Evolutionary conservation across 1,140 invertebrate species (phyloP).

Genomic region (Zaprionus nigranus): DNA sequence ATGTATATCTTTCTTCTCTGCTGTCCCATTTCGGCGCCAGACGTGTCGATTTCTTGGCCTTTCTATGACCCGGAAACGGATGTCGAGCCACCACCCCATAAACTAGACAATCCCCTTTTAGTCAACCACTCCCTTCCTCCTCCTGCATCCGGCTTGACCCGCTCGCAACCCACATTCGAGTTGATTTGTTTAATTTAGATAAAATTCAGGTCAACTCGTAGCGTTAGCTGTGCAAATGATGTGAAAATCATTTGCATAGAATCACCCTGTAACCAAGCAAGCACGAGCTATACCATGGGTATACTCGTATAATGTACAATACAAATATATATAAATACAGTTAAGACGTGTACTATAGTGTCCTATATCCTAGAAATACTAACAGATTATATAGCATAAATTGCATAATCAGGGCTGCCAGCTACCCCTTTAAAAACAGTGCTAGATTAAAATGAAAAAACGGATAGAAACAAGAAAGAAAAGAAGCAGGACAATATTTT

Average conservation of each 20-base stretch:
- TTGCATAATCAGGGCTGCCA: too few relatives aligned
- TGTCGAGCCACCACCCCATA: neutral
- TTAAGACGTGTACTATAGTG: neutral
- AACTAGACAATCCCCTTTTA: neutral
- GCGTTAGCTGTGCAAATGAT: conserved; percentile 5
- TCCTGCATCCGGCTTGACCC: neutral
- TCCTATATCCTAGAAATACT: too few relatives aligned
- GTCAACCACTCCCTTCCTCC: neutral
- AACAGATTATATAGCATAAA: too few relatives aligned
- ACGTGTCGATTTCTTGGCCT: conserved; percentile 11
- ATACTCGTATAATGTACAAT: neutral
- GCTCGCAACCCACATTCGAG: neutral
- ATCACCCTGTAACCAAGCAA: neutral
- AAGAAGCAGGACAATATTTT: too few relatives aligned
- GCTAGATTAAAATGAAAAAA: too few relatives aligned
- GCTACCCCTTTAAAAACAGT: too few relatives aligned
- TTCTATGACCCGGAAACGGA: conserved; percentile 6
- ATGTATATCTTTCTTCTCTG: too few relatives aligned
- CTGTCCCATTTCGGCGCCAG: conserved; percentile 8
- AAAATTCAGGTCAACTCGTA: conserved; percentile 6
- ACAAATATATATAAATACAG: neutral
- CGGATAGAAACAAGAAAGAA: too few relatives aligned
- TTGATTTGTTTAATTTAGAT: conserved; percentile 31
- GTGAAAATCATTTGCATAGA: conserved; percentile 9
- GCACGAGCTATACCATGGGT: neutral